A percentile compares a stretch with the other conserved stretches of the same genome.
Evolutionary conservation across 2,797 vertebrate species (phyloP).

Genomic region (Gorsachius magnificus): DNA sequence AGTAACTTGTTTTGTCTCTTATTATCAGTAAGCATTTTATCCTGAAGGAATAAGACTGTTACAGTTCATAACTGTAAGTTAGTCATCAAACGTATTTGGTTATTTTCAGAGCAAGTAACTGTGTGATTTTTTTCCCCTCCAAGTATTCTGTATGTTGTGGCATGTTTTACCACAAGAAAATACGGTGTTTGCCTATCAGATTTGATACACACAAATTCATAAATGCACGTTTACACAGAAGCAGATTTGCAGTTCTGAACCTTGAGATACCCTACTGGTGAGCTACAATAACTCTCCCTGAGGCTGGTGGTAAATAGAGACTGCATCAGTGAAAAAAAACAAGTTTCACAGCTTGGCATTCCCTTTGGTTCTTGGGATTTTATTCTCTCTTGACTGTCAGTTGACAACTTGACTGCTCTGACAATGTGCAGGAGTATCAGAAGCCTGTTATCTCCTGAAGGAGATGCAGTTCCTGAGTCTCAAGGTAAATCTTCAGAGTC

Average conservation of each 20-base stretch:
- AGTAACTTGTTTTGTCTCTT: not conserved
- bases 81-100: not conserved
- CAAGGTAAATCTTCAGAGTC: not conserved
- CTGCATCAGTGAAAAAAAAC: not conserved
- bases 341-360: not conserved
- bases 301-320: not conserved
- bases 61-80: not conserved
- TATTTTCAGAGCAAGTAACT: not conserved
- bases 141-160: not conserved
- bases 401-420: not conserved
- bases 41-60: not conserved
- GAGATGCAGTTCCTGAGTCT: not conserved
- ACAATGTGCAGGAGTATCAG: not conserved
- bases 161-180: not conserved
- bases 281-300: not conserved
- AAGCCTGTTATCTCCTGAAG: not conserved
- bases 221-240: not conserved
- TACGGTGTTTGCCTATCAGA: not conserved
- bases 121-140: not conserved
- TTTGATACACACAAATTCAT: not conserved
- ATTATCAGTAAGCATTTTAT: not conserved
- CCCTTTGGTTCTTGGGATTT: not conserved
- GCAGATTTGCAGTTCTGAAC: not conserved
- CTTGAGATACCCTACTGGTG: rapidly evolving
- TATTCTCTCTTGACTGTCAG: not conserved